Evolutionary conservation across 1,140 invertebrate genomes (phyloP), one percentile per base, ranked within the genome.

Genomic region (Drosophila insularis): DNA sequence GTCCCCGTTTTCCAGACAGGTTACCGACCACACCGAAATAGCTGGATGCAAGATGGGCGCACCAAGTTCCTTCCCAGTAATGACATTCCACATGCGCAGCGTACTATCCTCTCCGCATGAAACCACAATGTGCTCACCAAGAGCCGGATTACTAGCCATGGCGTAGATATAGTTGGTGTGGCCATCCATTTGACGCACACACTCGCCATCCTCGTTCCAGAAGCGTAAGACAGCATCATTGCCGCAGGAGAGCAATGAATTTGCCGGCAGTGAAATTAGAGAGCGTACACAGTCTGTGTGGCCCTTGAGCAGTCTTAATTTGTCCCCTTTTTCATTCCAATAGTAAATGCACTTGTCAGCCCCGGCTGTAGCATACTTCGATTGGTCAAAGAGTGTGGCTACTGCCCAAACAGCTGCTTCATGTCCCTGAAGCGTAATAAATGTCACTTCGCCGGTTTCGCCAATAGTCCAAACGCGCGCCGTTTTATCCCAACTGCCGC

Each of bases 281-380:
- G 94, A 95, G 90, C 98, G 93, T 0, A 99, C 97, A 93, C 97
- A 98, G 90, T 99, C 98, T 35, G 95, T 96, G 90, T 99, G 98
- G 7, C 96, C 98, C 93, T 93, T 92, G 5, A 91, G 80, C 66
- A 91, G 63, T 0, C 90, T 81, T 23, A 91, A 50, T 39, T 89
- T 91, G 35, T 92, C 90, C 10, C 94, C 94, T 81, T 93, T 92
- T 17, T 92, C 93, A 63, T 94, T 94, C 97, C 97, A 99, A 8
- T 98, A 86, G 77, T 95, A 95, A 55, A 99, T 96, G 11, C 94
- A 95, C 92, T 98, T 98, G 92, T 99, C 98, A 19, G 98, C 98
- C 2, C 96, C 97, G 8, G 95, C 97, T 17, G 98, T 98, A 0
- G 97, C 93, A 84, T 97, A 95, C 39, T 93, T 92, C 2, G 93